Evolutionary conservation across 2,797 vertebrate genomes (phyloP), one percentile per base, ranked within the genome.

Genomic region (Halcyon leucocephala): DNA sequence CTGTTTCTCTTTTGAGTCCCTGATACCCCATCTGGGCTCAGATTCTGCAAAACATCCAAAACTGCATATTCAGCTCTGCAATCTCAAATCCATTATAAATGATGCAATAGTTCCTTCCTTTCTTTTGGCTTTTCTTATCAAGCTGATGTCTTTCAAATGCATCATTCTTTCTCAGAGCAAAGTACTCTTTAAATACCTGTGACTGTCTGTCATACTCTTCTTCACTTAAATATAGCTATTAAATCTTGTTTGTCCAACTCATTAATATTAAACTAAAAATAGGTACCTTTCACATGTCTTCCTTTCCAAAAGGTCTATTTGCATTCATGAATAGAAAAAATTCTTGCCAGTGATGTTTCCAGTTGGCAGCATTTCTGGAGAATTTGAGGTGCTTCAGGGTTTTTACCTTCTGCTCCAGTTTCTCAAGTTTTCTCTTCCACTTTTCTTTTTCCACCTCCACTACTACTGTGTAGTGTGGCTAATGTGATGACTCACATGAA

Each of bases 241-340:
- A 90, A 84, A 77, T 26, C 54, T 55, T 48, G 3, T 48, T 29
- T 66, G 35, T 73, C 83, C 66, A 82, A 86, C 3, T 14, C 51
- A 37, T 84, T 79, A 90, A 58, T 76, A 80, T 49, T 60, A 79
- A 89, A 94, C 66, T 76, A 61, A 89, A 94, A 95, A 93, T 86
- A 70, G 21, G 42, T 94, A 79, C 51, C 39, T 96, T 76, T 46
- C 0, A 0, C 39, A 24, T 18, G 66, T 77, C 64, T 92, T 93
- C 54, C 39, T 82, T 82, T 92, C 70, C 81, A 94, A 89, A 74
- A 96, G 62, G n/a, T 76, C 41, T 60, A 29, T 89, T 91, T 94
- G 69, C 33, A 37, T 65, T 93, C 35, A 64, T 13, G 28, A 82
- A 84, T 20, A 82, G 73, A 73, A 14, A 77, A 82, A 86, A 73